These are phyloP conservation scores for Cnemophilus loriae DNA, from an alignment of 2,113 vertebrate genomes.

Conservation along the genomic window DNA sequence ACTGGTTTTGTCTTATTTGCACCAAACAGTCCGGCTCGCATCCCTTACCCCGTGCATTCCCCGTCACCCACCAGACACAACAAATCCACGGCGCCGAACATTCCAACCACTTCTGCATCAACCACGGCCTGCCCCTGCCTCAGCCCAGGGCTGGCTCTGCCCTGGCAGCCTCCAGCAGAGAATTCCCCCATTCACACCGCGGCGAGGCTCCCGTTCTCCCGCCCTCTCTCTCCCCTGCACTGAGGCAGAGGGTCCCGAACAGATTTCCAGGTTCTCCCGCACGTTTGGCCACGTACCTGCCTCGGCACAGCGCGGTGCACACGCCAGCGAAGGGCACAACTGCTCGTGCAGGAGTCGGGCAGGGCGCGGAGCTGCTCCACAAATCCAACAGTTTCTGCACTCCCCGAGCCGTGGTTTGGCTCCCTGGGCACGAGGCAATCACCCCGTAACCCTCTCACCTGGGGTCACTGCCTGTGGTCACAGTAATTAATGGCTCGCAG, in stretches of 20 bases:
- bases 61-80: neutral
- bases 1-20: neutral
- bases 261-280: neutral
- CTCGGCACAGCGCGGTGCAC: fast-evolving
- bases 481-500: neutral
- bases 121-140: neutral
- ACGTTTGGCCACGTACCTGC: neutral
- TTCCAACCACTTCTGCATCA: fast-evolving
- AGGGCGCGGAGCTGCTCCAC: neutral
- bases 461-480: fast-evolving
- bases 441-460: fast-evolving
- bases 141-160: neutral
- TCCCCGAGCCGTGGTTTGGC: fast-evolving
- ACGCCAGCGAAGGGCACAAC: fast-evolving
- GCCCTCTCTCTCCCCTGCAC: neutral
- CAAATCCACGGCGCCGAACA: neutral
- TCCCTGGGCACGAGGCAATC: neutral
- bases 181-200: fast-evolving
- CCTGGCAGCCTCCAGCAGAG: neutral
- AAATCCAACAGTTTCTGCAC: fast-evolving
- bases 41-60: neutral
- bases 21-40: neutral
- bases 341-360: fast-evolving
- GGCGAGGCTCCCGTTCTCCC: neutral
- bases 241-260: fast-evolving